These are phyloP conservation scores for Actenoides lindsayi DNA, from an alignment of 2,113 vertebrate species.

Conservation along the genomic window DNA sequence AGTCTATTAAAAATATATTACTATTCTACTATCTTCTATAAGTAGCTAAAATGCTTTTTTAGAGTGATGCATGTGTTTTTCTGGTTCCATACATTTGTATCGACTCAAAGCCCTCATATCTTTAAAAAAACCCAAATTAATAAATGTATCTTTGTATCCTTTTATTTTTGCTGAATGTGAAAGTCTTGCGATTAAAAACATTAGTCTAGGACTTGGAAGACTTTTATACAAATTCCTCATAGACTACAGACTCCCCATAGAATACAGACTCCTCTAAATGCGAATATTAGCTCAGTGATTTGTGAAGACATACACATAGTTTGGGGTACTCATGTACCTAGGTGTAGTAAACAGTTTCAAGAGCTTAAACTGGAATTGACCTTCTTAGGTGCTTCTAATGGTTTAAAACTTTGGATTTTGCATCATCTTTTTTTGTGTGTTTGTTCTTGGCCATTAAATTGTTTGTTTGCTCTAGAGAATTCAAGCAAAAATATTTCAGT, in stretches of 20 bases:
- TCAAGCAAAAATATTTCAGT: background rate
- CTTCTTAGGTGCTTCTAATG: background rate
- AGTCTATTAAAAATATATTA: background rate
- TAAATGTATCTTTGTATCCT: background rate
- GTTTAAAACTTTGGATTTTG: background rate
- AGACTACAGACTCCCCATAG: background rate
- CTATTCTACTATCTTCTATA: background rate
- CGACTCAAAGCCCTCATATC: background rate
- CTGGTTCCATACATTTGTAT: background rate
- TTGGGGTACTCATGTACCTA: background rate
- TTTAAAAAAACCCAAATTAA: background rate
- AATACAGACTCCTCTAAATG: background rate
- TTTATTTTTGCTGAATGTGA: background rate
- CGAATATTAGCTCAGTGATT: background rate
- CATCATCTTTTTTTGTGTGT: background rate
- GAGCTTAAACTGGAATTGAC: background rate
- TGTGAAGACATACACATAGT: accelerated
- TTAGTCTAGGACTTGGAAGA: background rate
- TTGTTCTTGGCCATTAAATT: background rate
- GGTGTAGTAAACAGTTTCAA: background rate
- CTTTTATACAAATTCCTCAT: background rate
- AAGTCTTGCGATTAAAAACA: background rate
- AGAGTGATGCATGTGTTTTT: background rate
- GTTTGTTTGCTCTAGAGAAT: background rate
- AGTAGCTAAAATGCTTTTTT: background rate